phyloP scores from a whole-genome alignment of 2,888 invertebrate species.

The Petrolisthes cinctipes region DNA sequence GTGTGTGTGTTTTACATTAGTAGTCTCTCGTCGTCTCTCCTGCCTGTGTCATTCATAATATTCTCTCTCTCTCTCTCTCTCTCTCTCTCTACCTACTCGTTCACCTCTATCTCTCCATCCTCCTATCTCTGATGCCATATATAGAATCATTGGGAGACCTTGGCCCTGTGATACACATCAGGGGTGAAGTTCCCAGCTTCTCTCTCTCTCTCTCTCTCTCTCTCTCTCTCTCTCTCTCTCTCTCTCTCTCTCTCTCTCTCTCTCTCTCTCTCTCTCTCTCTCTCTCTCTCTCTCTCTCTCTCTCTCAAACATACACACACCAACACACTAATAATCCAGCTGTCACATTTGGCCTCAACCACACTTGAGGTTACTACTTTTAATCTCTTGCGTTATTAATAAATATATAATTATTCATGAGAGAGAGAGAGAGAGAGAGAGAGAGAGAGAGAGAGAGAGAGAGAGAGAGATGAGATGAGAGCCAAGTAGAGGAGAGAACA shows the following conservation, averaged over 20 bases:
- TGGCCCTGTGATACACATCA: neutral
- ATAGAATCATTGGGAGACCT: neutral
- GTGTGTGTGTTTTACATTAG: too few relatives aligned
- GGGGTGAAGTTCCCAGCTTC: neutral
- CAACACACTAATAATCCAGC: neutral
- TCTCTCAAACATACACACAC: neutral
- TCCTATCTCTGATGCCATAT: too few relatives aligned
- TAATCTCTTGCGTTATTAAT: too few relatives aligned
- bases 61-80: neutral
- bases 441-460: too few relatives aligned
- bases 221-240: neutral
- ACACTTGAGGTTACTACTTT: neutral
- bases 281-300: neutral
- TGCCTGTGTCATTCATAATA: neutral
- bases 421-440: too few relatives aligned
- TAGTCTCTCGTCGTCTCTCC: neutral
- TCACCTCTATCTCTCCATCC: too few relatives aligned
- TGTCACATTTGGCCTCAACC: neutral
- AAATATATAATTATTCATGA: too few relatives aligned
- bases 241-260: constrained; percentile 5
- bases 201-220: constrained; percentile 14
- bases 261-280: constrained; percentile 6
- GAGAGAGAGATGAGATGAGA: too few relatives aligned
- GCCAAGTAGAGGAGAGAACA: too few relatives aligned
- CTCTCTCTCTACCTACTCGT: neutral